phyloP scores from a whole-genome alignment of 2,797 vertebrate genomes.

The Otolemur crassicaudatus region DNA sequence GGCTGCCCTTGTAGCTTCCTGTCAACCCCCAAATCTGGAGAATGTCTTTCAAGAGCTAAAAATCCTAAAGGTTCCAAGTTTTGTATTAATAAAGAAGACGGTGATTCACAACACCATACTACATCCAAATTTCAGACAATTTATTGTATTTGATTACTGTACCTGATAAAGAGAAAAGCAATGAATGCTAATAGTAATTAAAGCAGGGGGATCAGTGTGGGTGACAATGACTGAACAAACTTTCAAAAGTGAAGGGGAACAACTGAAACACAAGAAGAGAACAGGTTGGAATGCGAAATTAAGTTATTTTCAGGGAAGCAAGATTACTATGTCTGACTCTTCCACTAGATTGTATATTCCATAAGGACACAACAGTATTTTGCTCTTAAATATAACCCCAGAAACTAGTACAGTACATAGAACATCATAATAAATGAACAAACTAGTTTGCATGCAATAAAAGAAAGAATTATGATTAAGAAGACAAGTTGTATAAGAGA shows the following conservation, averaged over 20 bases:
- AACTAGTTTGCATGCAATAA: background rate
- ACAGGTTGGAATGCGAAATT: background rate
- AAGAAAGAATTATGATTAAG: background rate
- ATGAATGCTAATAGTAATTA: background rate
- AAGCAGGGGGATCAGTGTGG: background rate
- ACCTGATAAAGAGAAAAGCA: background rate
- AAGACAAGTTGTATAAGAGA: background rate
- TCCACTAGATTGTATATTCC: background rate
- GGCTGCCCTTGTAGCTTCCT: background rate
- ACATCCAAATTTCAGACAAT: background rate
- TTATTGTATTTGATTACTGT: background rate
- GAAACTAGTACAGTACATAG: background rate
- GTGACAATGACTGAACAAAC: background rate
- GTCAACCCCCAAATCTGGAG: background rate
- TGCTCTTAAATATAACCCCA: background rate
- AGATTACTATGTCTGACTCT: background rate
- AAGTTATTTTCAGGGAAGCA: background rate
- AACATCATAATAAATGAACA: background rate
- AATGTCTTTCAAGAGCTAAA: background rate
- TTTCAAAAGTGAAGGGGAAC: background rate
- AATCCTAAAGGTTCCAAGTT: background rate
- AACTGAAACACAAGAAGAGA: background rate
- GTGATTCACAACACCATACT: background rate
- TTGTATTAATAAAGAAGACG: background rate
- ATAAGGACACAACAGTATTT: background rate